Evolutionary conservation across 2,888 invertebrate species (phyloP).

Genomic region (Lumbricus terrestris): DNA sequence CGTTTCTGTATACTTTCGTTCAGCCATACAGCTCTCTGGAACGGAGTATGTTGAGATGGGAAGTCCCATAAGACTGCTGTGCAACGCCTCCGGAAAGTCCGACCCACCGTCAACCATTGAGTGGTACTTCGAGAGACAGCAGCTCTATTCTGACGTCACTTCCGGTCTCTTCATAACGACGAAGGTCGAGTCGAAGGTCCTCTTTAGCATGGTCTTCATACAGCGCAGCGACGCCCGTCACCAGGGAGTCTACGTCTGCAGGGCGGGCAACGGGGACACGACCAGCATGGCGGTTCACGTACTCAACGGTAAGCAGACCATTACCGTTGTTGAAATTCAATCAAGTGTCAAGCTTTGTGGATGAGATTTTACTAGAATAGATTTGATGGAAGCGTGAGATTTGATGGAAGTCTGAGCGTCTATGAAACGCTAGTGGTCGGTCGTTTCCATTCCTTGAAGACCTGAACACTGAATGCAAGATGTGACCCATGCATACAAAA

Average conservation of each 20-base stretch:
- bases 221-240: slow-evolving; percentile 44
- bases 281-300: slow-evolving; percentile 49
- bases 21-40: slow-evolving; percentile 50
- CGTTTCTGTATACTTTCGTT: background rate
- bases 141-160: background rate
- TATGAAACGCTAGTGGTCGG: no score
- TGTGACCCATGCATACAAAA: no score
- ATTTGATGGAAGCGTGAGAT: no score
- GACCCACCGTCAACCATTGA: slow-evolving; percentile 34
- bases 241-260: slow-evolving; percentile 49
- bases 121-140: slow-evolving; percentile 18
- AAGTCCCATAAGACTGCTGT: slow-evolving; percentile 45
- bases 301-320: slow-evolving; percentile 46
- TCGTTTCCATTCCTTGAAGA: no score
- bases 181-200: slow-evolving; percentile 25
- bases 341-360: no score
- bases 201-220: slow-evolving; percentile 47
- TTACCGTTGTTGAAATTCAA: no score
- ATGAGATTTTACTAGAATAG: no score
- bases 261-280: slow-evolving; percentile 46
- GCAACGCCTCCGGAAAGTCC: slow-evolving; percentile 52
- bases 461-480: no score
- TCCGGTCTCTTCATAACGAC: background rate
- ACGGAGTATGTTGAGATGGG: slow-evolving; percentile 49
- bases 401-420: no score